Conservation (phyloP, 2,888 invertebrate genomes). For the Clostera curtula region DNA sequence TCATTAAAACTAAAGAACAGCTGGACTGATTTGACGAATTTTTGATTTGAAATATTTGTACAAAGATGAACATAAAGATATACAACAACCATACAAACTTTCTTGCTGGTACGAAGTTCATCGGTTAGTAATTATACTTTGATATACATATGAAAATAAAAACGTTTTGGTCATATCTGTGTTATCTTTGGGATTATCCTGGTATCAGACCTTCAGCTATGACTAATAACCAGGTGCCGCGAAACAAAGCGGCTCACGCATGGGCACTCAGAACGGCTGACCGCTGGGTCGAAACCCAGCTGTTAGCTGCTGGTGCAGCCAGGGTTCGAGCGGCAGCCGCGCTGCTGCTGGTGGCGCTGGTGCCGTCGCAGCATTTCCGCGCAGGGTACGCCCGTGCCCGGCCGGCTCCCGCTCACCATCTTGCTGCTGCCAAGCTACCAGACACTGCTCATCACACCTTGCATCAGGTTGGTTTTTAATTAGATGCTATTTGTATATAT, state of each 20-base stretch:
- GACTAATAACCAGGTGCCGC: constrained; percentile 70
- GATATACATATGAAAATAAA: too few species aligned
- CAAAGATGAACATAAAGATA: too few species aligned
- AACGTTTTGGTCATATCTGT: too few species aligned
- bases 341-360: constrained; percentile 89
- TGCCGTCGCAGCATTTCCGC: constrained; percentile 92
- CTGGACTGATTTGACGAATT: too few species aligned
- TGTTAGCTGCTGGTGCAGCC: constrained; percentile 89
- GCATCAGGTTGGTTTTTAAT: too few species aligned
- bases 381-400: constrained; percentile 85
- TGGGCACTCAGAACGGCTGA: constrained; percentile 96
- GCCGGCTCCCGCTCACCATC: constrained; percentile 63
- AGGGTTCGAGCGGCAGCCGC: constrained; percentile 91
- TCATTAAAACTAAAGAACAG: too few species aligned
- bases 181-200: neutral
- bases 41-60: too few species aligned
- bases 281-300: constrained; percentile 92
- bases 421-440: constrained; percentile 47
- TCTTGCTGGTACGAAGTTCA: too few species aligned
- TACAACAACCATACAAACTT: too few species aligned
- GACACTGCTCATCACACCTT: constrained; percentile 71
- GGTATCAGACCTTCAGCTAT: neutral
- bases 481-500: too few species aligned
- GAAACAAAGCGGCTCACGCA: constrained; percentile 92
- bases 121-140: too few species aligned